Evolutionary conservation across 2,113 vertebrate species (phyloP).

Genomic region (Hippolais icterina): DNA sequence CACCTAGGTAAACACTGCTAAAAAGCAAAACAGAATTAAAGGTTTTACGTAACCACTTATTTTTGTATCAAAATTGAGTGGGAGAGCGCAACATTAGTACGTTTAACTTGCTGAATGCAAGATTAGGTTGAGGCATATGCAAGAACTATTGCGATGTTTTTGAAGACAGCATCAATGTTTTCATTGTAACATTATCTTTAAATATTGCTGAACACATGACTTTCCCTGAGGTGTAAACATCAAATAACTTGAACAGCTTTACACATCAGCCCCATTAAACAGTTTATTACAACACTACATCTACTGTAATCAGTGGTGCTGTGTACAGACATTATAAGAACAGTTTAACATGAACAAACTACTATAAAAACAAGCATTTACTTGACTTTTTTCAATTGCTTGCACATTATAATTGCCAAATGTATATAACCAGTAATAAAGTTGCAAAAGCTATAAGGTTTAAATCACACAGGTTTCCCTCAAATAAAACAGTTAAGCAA

Average conservation of each 20-base stretch:
- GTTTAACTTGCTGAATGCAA: slow-evolving; percentile 75
- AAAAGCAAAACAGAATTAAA: slow-evolving; percentile 78
- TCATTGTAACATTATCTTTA: slow-evolving; percentile 80
- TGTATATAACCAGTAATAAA: slow-evolving; percentile 87
- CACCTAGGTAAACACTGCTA: slow-evolving; percentile 75
- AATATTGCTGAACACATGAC: slow-evolving; percentile 85
- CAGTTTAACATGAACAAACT: slow-evolving; percentile 87
- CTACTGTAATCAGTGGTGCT: slow-evolving; percentile 95
- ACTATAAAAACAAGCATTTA: slow-evolving; percentile 96
- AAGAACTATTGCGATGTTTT: slow-evolving; percentile 76
- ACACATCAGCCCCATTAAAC: slow-evolving; percentile 93
- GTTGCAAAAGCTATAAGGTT: slow-evolving; percentile 87
- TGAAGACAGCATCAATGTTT: slow-evolving; percentile 78
- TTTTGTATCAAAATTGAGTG: slow-evolving; percentile 74
- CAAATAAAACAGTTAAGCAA: slow-evolving; percentile 96
- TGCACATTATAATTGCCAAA: slow-evolving; percentile 89
- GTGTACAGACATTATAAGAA: slow-evolving; percentile 95
- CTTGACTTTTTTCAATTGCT: slow-evolving; percentile 84
- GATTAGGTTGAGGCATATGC: slow-evolving; percentile 77
- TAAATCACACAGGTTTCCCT: slow-evolving; percentile 88
- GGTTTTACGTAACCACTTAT: slow-evolving; percentile 66
- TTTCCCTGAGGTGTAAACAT: slow-evolving; percentile 89
- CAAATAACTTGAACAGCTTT: slow-evolving; percentile 89
- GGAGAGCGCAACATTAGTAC: slow-evolving; percentile 74
- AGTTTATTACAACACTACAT: slow-evolving; percentile 99